These are phyloP conservation scores for Brenthis hecate DNA, from an alignment of 2,888 invertebrate genomes.

Conservation along the genomic window DNA sequence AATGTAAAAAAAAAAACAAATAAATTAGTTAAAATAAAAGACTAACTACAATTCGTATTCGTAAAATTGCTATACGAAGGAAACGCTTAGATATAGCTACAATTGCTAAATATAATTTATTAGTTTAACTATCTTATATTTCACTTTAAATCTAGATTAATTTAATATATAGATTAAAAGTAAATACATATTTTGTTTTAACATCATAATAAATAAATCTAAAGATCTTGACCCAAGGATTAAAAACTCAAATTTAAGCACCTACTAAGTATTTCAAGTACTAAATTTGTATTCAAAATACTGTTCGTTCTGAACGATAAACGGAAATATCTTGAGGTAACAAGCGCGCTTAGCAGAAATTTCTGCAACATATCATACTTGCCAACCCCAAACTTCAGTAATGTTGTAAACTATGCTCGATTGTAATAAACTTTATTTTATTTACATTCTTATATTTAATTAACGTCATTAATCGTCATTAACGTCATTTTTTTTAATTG, in stretches of 20 bases:
- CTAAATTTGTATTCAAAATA: conserved; percentile 10
- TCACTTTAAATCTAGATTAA: no score
- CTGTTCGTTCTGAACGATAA: conserved; percentile 11
- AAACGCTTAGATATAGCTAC: no score
- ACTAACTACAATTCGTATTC: no score
- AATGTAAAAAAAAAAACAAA: no score
- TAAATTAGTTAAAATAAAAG: no score
- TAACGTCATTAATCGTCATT: background rate
- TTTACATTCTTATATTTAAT: background rate
- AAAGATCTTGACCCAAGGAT: background rate
- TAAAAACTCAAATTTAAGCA: background rate
- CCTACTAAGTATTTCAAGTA: conserved; percentile 5
- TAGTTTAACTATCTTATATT: no score
- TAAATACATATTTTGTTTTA: background rate
- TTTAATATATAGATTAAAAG: no score
- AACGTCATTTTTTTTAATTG: background rate
- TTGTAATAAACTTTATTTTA: conserved; percentile 1
- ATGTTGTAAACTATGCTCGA: background rate
- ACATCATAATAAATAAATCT: background rate
- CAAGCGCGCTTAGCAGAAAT: conserved; percentile 14
- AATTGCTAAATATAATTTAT: no score
- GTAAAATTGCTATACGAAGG: no score
- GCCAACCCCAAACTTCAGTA: conserved; percentile 4
- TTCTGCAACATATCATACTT: conserved; percentile 18
- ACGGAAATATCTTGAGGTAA: conserved; percentile 13